Evolutionary conservation across 1,140 invertebrate genomes (phyloP), one percentile per base, ranked within the genome.

Genomic region (Calephelis nemesis): DNA sequence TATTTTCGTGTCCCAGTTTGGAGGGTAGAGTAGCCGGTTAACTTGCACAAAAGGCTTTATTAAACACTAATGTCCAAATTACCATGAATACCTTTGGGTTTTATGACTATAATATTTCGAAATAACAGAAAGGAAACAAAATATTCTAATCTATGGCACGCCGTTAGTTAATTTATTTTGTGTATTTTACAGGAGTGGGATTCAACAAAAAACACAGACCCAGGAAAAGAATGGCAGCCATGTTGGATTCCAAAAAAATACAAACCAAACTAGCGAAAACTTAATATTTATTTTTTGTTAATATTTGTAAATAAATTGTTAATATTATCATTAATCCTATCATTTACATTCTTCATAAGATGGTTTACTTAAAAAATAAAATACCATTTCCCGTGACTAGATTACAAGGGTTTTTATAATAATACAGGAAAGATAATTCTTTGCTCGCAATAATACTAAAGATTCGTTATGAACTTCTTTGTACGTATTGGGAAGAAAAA

Each of bases 141-240:
- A 7, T 9, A 1, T 52, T 52, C 19, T 52, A 8, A 6, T 52
- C 13, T 10, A n/a, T 4, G n/a, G n/a, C 8, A n/a, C 11, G n/a
- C n/a, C 15, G 49, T 52, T 0, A 15, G n/a, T 30, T 19, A 52
- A 15, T 15, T 19, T 52, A 11, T 54, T 30, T 5, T 9, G n/a
- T 63, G 63, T 67, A 74, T 70, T 69, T 68, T 86, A 47, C 78
- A 89, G 88, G 79, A 52, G 79, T 89, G 66, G 87, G 88, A 47
- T 91, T 91, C 64, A 91, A 75, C 73, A 91, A 89, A 78, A 91
- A 91, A 65, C 88, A 91, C 65, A 83, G 88, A 77, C 78, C 82
- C 42, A 79, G 88, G 71, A 91, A 91, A 73, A 82, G 85, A 75
- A 79, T 76, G 71, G 85, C 81, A 10, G 81, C 82, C 12, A 73